Evolutionary conservation across 1,140 invertebrate species (phyloP).

Genomic region (Megalopta genalis): DNA sequence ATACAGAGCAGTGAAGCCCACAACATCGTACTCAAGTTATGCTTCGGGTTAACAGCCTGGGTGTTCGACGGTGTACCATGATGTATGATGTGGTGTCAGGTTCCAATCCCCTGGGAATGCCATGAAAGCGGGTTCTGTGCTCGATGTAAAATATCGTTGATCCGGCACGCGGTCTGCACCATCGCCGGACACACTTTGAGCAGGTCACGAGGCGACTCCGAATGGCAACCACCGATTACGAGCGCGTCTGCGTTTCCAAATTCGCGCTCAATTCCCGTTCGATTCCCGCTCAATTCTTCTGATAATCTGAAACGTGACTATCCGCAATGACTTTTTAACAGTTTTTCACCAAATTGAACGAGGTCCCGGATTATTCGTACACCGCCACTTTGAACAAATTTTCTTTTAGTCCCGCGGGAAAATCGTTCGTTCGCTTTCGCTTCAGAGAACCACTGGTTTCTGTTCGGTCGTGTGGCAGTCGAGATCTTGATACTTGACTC

Average conservation of each 20-base stretch:
- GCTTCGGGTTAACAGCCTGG: conserved; percentile 66
- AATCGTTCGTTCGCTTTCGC: no score
- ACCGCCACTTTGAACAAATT: no score
- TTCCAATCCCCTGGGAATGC: conserved; percentile 65
- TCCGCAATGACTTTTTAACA: conserved; percentile 15
- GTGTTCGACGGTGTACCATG: conserved; percentile 68
- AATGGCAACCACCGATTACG: conserved; percentile 42
- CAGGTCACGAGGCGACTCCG: conserved; percentile 7
- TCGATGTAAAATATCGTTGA: conserved; percentile 68
- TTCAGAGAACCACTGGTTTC: no score
- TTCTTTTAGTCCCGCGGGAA: no score
- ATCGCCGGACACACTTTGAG: conserved; percentile 48
- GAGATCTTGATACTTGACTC: no score
- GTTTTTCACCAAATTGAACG: no score
- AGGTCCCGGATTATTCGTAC: no score
- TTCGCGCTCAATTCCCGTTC: conserved; percentile 10
- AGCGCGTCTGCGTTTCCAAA: conserved; percentile 7
- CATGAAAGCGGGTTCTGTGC: conserved; percentile 67
- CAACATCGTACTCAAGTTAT: conserved; percentile 66
- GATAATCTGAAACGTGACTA: conserved; percentile 14
- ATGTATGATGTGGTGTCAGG: conserved; percentile 67
- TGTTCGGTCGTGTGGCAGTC: no score
- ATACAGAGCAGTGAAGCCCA: conserved; percentile 56
- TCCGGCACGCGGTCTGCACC: conserved; percentile 45
- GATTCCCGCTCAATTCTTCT: neutral